phyloP scores from a whole-genome alignment of 2,797 vertebrate species.

The Pseudocheirus occidentalis region DNA sequence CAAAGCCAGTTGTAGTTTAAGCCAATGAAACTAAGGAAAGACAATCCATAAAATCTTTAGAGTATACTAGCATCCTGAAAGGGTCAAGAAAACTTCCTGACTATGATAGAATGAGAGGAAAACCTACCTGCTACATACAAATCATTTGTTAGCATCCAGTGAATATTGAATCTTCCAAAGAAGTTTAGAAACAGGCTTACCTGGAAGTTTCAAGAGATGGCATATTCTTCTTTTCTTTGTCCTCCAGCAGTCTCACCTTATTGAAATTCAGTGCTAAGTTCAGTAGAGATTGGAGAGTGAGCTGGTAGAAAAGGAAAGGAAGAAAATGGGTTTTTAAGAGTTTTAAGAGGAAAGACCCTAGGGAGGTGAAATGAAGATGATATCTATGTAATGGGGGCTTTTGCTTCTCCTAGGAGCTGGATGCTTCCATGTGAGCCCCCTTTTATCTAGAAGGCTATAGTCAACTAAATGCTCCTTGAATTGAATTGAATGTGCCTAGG shows the following conservation, averaged over 20 bases:
- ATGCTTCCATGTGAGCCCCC: too few species aligned
- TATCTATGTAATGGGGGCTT: too few species aligned
- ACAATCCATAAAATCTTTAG: neutral
- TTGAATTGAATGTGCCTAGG: too few species aligned
- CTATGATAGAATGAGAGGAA: neutral
- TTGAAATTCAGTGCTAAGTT: neutral
- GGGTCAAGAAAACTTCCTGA: neutral
- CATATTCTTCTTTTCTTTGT: neutral
- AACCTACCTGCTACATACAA: neutral
- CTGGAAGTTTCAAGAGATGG: neutral
- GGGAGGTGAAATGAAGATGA: too few species aligned
- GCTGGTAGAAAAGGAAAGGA: too few species aligned
- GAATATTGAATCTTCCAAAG: neutral
- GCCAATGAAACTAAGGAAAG: neutral
- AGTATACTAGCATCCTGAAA: neutral
- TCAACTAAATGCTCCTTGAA: too few species aligned
- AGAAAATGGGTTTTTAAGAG: too few species aligned
- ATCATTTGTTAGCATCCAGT: neutral
- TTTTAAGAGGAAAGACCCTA: too few species aligned
- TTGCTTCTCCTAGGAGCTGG: too few species aligned
- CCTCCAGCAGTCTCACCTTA: neutral
- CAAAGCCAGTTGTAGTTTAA: neutral
- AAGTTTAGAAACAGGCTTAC: neutral
- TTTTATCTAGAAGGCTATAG: too few species aligned
- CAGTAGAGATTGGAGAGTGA: too few species aligned